These are phyloP conservation scores for Mesembrinibis cayennensis DNA, from an alignment of 2,113 vertebrate species.

Conservation along the genomic window DNA sequence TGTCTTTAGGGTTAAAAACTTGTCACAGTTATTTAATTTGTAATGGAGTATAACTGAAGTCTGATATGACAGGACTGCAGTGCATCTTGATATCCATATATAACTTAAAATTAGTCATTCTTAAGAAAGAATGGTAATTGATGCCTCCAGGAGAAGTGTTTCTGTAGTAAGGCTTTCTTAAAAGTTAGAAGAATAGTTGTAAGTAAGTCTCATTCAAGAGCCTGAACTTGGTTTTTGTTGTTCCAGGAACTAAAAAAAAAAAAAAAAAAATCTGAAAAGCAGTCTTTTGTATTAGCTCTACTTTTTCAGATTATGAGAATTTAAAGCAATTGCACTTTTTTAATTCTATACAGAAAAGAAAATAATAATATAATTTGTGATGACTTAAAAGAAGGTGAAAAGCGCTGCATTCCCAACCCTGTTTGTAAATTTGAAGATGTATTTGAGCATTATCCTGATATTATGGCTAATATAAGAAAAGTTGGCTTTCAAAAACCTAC, in stretches of 20 bases:
- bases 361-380: conserved; percentile 92
- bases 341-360: conserved; percentile 80
- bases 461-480: conserved; percentile 88
- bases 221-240: not conserved
- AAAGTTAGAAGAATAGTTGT: not conserved
- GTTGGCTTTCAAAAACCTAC: conserved; percentile 90
- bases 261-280: not conserved
- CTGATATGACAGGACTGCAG: not conserved
- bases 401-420: conserved; percentile 86
- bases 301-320: not conserved
- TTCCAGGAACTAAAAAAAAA: not conserved
- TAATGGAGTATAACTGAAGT: not conserved
- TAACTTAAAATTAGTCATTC: not conserved
- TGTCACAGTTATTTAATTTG: not conserved
- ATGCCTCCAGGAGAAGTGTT: not conserved
- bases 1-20: not conserved
- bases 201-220: not conserved
- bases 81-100: not conserved
- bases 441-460: conserved; percentile 84
- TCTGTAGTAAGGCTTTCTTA: not conserved
- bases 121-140: not conserved
- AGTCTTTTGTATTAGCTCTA: not conserved
- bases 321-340: not conserved
- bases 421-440: conserved; percentile 87
- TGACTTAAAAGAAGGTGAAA: conserved; percentile 85